phyloP scores from a whole-genome alignment of 1,140 invertebrate species.

The Drosophila bocqueti region DNA sequence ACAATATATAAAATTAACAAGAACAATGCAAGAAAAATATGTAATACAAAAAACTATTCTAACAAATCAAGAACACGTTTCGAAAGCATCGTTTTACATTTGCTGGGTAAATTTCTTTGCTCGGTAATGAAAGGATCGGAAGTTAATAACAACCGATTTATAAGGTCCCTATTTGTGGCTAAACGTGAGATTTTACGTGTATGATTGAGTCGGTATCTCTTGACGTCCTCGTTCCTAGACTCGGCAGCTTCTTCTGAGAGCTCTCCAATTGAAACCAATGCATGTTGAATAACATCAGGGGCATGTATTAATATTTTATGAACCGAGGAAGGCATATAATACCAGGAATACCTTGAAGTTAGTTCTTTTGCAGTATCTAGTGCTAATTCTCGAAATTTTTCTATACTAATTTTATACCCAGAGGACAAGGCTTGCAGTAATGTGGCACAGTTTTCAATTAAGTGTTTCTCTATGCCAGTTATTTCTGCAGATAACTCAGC shows the following conservation, averaged over 20 bases:
- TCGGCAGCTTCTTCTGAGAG: conserved; percentile 20
- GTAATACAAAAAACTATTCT: neutral
- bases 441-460: conserved; percentile 14
- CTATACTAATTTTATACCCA: conserved; percentile 21
- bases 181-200: conserved; percentile 9
- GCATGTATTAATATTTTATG: conserved; percentile 26
- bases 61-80: conserved; percentile 5
- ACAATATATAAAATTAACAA: no score
- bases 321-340: conserved; percentile 18
- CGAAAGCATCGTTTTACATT: no score
- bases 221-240: conserved; percentile 1
- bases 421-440: conserved; percentile 22
- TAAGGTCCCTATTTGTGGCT: conserved; percentile 11
- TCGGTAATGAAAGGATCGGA: neutral
- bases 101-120: neutral
- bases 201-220: conserved; percentile 11
- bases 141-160: conserved; percentile 1
- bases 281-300: conserved; percentile 12
- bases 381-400: conserved; percentile 30
- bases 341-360: conserved; percentile 19
- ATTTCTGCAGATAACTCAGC: neutral
- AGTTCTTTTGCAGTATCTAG: no score
- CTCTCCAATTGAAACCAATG: conserved; percentile 21
- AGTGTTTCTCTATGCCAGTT: conserved; percentile 9
- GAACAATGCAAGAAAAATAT: neutral